Percentiles rank a stretch among this genome's conserved stretches.
Conservation (phyloP, 2,113 vertebrate genomes). For the Axis porcinus region DNA sequence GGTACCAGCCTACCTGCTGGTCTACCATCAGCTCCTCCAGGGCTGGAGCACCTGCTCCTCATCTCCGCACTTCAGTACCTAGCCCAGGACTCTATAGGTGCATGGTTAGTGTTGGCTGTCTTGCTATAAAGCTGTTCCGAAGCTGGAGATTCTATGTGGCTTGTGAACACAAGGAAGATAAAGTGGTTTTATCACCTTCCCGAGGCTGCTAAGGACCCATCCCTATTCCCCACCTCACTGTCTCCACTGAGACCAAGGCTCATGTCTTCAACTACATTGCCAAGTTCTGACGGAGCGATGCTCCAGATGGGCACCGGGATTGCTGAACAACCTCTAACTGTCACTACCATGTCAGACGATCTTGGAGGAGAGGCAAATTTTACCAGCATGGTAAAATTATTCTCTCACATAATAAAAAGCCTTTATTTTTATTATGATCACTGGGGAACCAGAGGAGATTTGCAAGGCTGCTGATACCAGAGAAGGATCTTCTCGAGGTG, state of each 20-base stretch:
- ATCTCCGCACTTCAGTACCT: background rate
- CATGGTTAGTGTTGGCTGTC: background rate
- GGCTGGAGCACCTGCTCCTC: no score
- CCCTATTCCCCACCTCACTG: accelerated
- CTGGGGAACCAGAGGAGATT: background rate
- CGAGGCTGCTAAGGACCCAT: background rate
- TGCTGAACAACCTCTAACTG: background rate
- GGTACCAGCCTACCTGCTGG: background rate
- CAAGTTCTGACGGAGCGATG: background rate
- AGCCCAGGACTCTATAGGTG: background rate
- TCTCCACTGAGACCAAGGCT: background rate
- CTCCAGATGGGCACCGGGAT: background rate
- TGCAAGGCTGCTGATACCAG: background rate
- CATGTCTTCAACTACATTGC: background rate
- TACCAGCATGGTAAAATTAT: background rate
- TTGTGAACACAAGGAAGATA: background rate
- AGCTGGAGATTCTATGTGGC: background rate
- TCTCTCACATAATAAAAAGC: background rate
- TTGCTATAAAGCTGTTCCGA: background rate
- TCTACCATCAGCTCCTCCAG: background rate
- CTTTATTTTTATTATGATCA: background rate
- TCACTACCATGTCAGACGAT: background rate
- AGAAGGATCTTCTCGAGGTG: background rate
- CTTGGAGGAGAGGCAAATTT: background rate
- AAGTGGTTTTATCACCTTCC: background rate